Evolutionary conservation across 1,140 invertebrate species (phyloP).

Genomic region (Lethrus apterus): DNA sequence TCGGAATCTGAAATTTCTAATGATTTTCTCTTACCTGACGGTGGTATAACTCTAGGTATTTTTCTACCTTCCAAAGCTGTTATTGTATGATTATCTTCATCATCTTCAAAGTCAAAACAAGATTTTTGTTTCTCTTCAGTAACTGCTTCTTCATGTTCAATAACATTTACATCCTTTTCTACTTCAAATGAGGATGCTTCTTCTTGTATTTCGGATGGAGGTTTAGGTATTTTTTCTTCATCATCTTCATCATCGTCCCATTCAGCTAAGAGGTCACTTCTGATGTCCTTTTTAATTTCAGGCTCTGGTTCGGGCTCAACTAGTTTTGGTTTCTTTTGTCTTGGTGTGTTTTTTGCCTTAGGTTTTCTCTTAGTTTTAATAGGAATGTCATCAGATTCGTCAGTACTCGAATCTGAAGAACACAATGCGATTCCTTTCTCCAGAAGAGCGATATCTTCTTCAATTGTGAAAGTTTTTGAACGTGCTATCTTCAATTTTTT

Average conservation of each 20-base stretch:
- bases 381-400: not conserved
- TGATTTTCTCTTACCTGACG: conserved; percentile 26
- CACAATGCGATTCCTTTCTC: conserved; percentile 16
- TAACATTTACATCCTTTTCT: conserved; percentile 1
- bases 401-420: not conserved
- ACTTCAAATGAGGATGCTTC: not conserved
- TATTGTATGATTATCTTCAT: conserved; percentile 41
- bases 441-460: conserved; percentile 24
- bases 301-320: conserved; percentile 16
- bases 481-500: conserved; percentile 17
- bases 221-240: not conserved
- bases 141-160: conserved; percentile 20
- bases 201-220: not conserved
- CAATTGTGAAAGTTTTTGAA: conserved; percentile 23
- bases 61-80: conserved; percentile 42
- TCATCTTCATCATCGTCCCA: conserved; percentile 40
- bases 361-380: conserved; percentile 37
- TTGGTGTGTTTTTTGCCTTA: conserved; percentile 36
- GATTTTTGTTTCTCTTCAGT: conserved; percentile 35
- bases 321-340: conserved; percentile 35
- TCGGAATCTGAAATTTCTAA: conserved; percentile 24
- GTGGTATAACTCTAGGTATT: conserved; percentile 41
- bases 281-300: conserved; percentile 23
- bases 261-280: conserved; percentile 35
- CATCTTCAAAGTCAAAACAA: conserved; percentile 53